Base-by-base conservation (phyloP, 1,140 invertebrate species). In the Tetragnatha versicolor region DNA sequence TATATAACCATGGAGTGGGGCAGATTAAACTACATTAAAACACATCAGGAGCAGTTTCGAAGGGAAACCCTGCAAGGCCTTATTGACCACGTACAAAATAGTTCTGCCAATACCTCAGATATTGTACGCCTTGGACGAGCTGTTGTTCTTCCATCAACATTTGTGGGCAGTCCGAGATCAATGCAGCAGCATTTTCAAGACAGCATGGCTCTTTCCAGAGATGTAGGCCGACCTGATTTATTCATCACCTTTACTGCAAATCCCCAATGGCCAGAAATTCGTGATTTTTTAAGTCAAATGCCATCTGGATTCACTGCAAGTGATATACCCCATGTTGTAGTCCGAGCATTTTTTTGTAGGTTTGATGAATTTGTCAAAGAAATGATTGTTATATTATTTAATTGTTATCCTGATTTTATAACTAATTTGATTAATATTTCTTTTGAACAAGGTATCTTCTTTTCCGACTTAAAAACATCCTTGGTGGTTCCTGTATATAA, bases 211-310 rank as follows among this genome's bases (percentile, higher is more conserved):
- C 55, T 82, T n/a, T n/a, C n/a, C n/a, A n/a, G n/a, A n/a, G n/a
- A n/a, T n/a, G n/a, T n/a, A n/a, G n/a, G n/a, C n/a, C 47, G 85
- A 37, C 86, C 87, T 17, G 83, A 85, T 79, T 69, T 87, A 1
- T 87, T 88, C 76, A 82, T 87, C 17, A 88, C 87, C 6, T 79
- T 87, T 20, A 88, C 87, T 35, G 84, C 79, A 79, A 90, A 87
- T 85, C 86, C 82, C 80, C 86, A 82, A 69, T 90, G 88, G 88
- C 39, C 22, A 1, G 85, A 89, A 69, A 88, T 88, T 33, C 29
- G 22, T 39, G 69, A 83, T 65, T 70, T 82, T 61, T 55, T 88
- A 0, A 9, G 73, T 9, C 7, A 7, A 42, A 7, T 42, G 17
- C 39, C 39, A 25, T 29, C 60, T 17, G 45, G 79, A 10, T 82